Conservation (phyloP, 2,113 vertebrate species). For the Canis aureus region DNA sequence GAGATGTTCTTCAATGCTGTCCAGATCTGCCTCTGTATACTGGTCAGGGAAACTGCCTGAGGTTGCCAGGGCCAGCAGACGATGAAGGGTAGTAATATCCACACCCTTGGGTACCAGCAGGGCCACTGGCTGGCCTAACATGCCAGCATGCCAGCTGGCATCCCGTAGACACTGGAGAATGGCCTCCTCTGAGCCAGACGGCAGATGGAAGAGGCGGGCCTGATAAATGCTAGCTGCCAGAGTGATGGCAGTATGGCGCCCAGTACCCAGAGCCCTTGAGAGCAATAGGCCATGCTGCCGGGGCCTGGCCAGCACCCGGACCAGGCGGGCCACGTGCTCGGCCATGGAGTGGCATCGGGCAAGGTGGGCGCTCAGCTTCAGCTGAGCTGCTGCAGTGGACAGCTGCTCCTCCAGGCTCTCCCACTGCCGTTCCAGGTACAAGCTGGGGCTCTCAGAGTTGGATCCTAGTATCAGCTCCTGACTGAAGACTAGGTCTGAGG, state of each 20-base stretch:
- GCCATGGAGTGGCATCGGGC: constrained; percentile 82
- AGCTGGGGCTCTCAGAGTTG: background rate
- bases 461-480: constrained; percentile 77
- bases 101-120: constrained; percentile 87
- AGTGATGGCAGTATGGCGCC: constrained; percentile 87
- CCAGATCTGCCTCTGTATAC: constrained; percentile 84
- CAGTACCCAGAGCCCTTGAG: constrained; percentile 83
- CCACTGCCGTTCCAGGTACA: constrained; percentile 86
- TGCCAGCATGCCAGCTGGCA: constrained; percentile 84
- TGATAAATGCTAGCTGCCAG: constrained; percentile 86
- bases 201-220: constrained; percentile 86
- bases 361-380: constrained; percentile 71
- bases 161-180: constrained; percentile 85
- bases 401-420: constrained; percentile 83
- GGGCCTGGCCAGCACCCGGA: constrained; percentile 87
- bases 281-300: constrained; percentile 89
- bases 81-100: constrained; percentile 80
- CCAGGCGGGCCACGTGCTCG: constrained; percentile 88
- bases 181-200: constrained; percentile 77
- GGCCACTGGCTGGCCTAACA: constrained; percentile 78
- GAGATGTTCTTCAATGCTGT: constrained; percentile 78
- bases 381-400: constrained; percentile 39
- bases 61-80: constrained; percentile 86
- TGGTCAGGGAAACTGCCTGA: constrained; percentile 87
- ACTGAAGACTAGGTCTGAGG: constrained; percentile 84